phyloP scores from a whole-genome alignment of 2,888 invertebrate species.

The Adelphocoris suturalis region DNA sequence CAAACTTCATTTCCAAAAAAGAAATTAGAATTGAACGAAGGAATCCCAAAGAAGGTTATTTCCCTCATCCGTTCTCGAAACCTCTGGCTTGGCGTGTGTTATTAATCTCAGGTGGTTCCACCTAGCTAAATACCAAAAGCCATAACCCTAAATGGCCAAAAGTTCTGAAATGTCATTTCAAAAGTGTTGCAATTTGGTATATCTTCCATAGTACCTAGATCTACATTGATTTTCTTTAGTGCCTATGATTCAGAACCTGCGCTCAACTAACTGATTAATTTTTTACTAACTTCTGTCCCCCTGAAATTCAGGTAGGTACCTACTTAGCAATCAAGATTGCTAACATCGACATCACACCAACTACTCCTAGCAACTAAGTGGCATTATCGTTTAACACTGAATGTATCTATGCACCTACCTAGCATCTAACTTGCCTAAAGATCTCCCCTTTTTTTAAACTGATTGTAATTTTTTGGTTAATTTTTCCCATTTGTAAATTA shows the following conservation, averaged over 20 bases:
- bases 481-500: too few species aligned
- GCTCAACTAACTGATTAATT: not conserved
- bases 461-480: too few species aligned
- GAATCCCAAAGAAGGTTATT: not conserved
- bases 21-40: not conserved
- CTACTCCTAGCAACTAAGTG: not conserved
- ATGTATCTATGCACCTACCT: not conserved
- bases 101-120: not conserved
- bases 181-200: not conserved
- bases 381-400: not conserved
- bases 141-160: too few species aligned
- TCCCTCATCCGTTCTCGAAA: not conserved
- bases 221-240: not conserved
- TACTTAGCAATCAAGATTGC: not conserved
- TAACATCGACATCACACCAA: conserved; percentile 21
- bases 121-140: too few species aligned
- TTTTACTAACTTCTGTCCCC: not conserved
- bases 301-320: not conserved
- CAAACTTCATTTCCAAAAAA: not conserved
- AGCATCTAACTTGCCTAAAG: not conserved
- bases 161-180: not conserved
- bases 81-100: not conserved
- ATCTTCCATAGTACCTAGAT: not conserved
- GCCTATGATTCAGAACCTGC: not conserved
- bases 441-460: not conserved